A percentile compares a stretch with the other conserved stretches of the same genome.
Conservation (phyloP, 2,113 vertebrate genomes). For the Notiomystis cincta region DNA sequence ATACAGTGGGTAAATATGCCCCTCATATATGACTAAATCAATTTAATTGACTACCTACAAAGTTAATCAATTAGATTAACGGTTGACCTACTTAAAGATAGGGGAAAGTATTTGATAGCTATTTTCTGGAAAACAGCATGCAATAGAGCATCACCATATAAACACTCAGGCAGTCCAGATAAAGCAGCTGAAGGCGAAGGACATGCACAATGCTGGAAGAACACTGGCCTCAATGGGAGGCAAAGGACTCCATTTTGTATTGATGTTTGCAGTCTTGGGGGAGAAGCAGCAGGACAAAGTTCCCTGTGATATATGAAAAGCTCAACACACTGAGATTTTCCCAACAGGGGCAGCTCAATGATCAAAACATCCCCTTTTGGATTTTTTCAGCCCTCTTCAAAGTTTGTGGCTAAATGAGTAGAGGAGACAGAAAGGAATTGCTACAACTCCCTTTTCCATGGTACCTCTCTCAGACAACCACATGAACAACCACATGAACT, state of each 20-base stretch:
- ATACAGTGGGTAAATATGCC: background rate
- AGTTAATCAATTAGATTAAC: conserved; percentile 23
- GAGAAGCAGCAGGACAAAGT: background rate
- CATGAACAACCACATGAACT: background rate
- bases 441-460: background rate
- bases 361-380: background rate
- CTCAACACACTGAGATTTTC: background rate
- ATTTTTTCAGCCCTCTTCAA: background rate
- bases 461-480: background rate
- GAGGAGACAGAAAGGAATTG: background rate
- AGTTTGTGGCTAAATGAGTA: background rate
- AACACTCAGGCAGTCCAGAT: background rate
- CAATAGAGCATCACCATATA: background rate
- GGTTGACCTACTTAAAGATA: conserved; percentile 30
- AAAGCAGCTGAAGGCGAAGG: background rate
- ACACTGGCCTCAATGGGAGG: background rate
- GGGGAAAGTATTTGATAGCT: background rate
- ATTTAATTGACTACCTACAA: background rate
- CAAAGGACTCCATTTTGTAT: background rate
- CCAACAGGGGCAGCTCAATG: background rate
- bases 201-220: background rate
- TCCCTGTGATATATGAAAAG: background rate
- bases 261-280: background rate
- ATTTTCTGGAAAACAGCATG: background rate
- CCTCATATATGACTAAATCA: background rate